Conservation (phyloP, 2,888 invertebrate genomes). For the Apocheima hispidaria region DNA sequence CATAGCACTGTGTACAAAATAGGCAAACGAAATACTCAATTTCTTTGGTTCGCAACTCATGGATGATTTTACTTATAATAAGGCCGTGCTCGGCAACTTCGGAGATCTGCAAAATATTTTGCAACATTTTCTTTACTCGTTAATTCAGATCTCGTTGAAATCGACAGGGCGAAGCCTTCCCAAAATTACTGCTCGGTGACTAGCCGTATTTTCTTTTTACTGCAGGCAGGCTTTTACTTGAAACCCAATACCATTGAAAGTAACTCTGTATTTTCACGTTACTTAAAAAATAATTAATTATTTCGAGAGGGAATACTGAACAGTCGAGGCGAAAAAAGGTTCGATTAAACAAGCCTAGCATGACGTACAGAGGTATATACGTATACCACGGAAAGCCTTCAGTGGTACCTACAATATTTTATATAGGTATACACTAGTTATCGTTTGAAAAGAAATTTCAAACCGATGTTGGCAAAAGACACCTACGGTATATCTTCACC, state of each 20-base stretch:
- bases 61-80: constrained; percentile 7
- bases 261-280: constrained; percentile 40
- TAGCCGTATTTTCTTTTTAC: constrained; percentile 58
- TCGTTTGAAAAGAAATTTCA: constrained; percentile 1
- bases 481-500: constrained; percentile 1
- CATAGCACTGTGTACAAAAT: too few species aligned
- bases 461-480: neutral
- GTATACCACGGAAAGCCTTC: neutral
- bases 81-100: constrained; percentile 3
- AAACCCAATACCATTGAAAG: constrained; percentile 46
- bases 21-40: too few species aligned
- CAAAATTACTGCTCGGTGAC: constrained; percentile 69
- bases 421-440: neutral
- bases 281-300: constrained; percentile 42
- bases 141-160: constrained; percentile 69
- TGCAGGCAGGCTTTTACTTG: constrained; percentile 46
- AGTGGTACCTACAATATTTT: neutral
- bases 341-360: constrained; percentile 13
- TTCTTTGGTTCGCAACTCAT: neutral
- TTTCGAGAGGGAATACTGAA: constrained; percentile 31
- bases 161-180: constrained; percentile 68
- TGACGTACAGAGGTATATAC: neutral
- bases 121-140: constrained; percentile 51
- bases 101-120: constrained; percentile 36
- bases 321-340: constrained; percentile 31